Base-by-base conservation (phyloP, 2,888 invertebrate genomes). In the Sympetrum striolatum region DNA sequence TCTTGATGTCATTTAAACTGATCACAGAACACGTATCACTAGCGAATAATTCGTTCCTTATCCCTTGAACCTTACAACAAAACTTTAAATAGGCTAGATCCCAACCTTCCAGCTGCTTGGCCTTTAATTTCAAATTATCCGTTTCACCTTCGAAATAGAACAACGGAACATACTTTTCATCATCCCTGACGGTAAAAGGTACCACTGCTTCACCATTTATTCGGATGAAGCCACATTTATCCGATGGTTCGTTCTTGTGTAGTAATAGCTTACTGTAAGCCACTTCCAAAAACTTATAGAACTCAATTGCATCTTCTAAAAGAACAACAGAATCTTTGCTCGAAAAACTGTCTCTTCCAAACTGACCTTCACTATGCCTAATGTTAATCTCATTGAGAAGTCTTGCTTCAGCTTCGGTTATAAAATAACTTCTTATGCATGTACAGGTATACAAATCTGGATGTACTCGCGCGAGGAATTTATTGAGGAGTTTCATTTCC, bases 201-300 rank as follows among this genome's bases (percentile, higher is more conserved):
- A 98, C 98, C 44, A 98, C 98, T 0, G 98, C 98, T 94, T 98
- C 98, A 93, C 98, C 98, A 93, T 98, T 98, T 92, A 98, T 98
- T 91, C 98, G 95, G 92, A 98, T 97, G 93, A 98, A 98, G 90
- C 98, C 98, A 94, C 98, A 98, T 93, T 97, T 96, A 93, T 98
- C 97, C 91, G 92, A 93, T 48, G 92, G 92, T 44, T 91, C 90
- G 92, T 96, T 96, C 92, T 96, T 96, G 22, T 95, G 95, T 91
- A 96, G 95, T 90, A 97, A 95, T 92, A 98, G 94, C 93, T 98
- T 98, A 92, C 96, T 96, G 93, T 97, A 98, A 94, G 98, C 98
- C 91, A 98, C 97, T 93, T 98, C 97, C 92, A 99, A 95, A 94
- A 98, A 98, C 92, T 97, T 96, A 94, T 98, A 98, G 94, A 99